Evolutionary conservation across 2,797 vertebrate species (phyloP).

Genomic region (Microctenopoma stevenorrisi): DNA sequence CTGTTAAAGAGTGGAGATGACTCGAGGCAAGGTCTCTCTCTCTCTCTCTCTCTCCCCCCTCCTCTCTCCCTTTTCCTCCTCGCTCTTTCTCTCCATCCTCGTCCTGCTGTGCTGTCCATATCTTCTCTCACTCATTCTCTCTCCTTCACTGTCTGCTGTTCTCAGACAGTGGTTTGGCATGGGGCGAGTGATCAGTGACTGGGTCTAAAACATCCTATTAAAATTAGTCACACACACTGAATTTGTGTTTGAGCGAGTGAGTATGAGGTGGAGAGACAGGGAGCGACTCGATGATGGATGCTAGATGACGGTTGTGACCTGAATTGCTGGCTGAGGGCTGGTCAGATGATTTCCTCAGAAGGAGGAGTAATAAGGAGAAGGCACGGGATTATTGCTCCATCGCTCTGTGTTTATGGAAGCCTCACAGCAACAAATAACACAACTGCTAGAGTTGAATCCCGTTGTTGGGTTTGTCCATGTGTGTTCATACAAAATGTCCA

Average conservation of each 20-base stretch:
- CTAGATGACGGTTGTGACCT: constrained; percentile 76
- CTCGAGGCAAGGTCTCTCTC: constrained; percentile 78
- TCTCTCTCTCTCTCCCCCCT: constrained; percentile 2
- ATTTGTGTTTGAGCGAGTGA: constrained; percentile 51
- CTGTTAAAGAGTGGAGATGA: constrained; percentile 90
- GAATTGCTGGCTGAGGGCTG: constrained; percentile 64
- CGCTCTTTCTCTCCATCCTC: constrained; percentile 20
- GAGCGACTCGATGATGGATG: constrained; percentile 65
- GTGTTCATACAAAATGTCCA: constrained; percentile 15
- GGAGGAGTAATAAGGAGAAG: constrained; percentile 69
- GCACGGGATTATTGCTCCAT: constrained; percentile 68
- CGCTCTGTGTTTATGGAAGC: constrained; percentile 67
- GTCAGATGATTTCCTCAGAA: constrained; percentile 72
- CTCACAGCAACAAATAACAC: constrained; percentile 62
- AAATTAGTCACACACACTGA: constrained; percentile 60
- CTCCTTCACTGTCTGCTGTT: constrained; percentile 42
- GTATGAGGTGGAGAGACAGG: constrained; percentile 43
- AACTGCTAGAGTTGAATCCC: constrained; percentile 19
- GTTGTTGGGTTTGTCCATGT: constrained; percentile 34
- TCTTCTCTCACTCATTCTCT: constrained; percentile 31
- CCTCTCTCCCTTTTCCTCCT: constrained; percentile 37
- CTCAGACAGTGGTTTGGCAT: constrained; percentile 65
- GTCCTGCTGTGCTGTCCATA: constrained; percentile 23
- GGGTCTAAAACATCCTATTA: constrained; percentile 75
- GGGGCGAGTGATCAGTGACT: constrained; percentile 63